A percentile compares a stretch with the other conserved stretches of the same genome.
phyloP scores from a whole-genome alignment of 2,888 invertebrate genomes.

The Petrolisthes manimaculis region DNA sequence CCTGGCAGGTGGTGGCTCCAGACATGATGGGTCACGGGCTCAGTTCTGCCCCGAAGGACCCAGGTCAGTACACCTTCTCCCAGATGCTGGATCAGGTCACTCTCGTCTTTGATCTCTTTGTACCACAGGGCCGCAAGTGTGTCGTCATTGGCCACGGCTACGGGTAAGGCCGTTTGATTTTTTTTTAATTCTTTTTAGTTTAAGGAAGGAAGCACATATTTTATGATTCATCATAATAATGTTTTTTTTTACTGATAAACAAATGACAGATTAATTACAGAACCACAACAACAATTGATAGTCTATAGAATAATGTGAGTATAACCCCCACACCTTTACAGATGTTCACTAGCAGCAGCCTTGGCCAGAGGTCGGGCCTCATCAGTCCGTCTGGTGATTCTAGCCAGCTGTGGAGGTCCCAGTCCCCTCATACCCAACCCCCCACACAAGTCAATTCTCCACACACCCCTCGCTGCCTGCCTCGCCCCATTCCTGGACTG shows the following conservation, averaged over 20 bases:
- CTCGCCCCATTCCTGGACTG: constrained; percentile 76
- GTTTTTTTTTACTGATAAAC: too few relatives aligned
- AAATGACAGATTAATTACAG: too few relatives aligned
- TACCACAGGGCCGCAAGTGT: constrained; percentile 74
- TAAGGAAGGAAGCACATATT: not conserved
- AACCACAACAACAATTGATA: too few relatives aligned
- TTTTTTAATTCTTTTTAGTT: not conserved
- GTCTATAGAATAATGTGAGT: too few relatives aligned
- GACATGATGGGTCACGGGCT: constrained; percentile 80
- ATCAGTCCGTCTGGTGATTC: constrained; percentile 75
- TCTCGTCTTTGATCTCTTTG: constrained; percentile 76
- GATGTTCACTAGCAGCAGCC: constrained; percentile 77
- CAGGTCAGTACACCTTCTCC: constrained; percentile 75
- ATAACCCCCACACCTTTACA: constrained; percentile 67
- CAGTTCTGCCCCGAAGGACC: constrained; percentile 75
- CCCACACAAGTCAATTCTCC: constrained; percentile 73
- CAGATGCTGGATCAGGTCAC: constrained; percentile 75
- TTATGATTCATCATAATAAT: too few relatives aligned
- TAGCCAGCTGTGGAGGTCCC: constrained; percentile 79
- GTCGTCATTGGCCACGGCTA: constrained; percentile 79
- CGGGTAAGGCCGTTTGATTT: constrained; percentile 73
- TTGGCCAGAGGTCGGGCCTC: constrained; percentile 75
- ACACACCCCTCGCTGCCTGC: constrained; percentile 72
- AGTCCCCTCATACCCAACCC: constrained; percentile 74
- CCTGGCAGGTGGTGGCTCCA: constrained; percentile 75